A percentile compares a stretch with the other conserved stretches of the same genome.
phyloP scores from a whole-genome alignment of 2,113 vertebrate species.

The Meles meles region DNA sequence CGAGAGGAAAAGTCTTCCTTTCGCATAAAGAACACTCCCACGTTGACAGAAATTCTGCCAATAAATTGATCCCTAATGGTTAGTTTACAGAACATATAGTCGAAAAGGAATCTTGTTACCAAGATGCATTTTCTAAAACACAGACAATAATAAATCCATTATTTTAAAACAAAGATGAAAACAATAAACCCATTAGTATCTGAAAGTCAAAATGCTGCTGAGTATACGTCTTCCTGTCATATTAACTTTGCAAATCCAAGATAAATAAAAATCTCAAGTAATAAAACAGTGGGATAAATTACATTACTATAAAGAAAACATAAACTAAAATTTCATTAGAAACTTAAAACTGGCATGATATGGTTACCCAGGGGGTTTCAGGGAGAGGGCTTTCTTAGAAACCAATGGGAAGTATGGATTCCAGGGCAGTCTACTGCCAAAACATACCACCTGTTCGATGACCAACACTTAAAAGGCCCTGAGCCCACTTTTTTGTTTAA shows the following conservation, averaged over 20 bases:
- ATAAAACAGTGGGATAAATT: not conserved
- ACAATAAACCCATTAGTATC: not conserved
- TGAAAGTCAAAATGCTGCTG: not conserved
- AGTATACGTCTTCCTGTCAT: not conserved
- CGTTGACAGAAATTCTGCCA: not conserved
- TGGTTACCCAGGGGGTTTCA: not conserved
- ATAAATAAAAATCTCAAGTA: not conserved
- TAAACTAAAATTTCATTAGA: constrained; percentile 2
- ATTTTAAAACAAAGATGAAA: not conserved
- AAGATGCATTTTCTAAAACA: not conserved
- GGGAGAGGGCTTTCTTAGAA: not conserved
- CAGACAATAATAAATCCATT: not conserved
- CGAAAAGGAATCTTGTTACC: not conserved
- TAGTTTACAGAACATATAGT: not conserved
- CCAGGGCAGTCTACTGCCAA: not conserved
- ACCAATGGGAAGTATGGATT: not conserved
- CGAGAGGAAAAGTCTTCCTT: not conserved
- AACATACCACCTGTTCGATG: not conserved
- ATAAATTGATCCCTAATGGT: not conserved
- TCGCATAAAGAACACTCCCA: not conserved
- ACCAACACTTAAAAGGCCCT: not conserved
- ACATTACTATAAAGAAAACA: constrained; percentile 7
- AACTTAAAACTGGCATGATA: not conserved
- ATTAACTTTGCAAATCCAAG: constrained; percentile 16
- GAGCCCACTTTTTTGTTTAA: not conserved